These are phyloP conservation scores for Hemicordylus capensis DNA, from an alignment of 2,113 vertebrate genomes.

Conservation along the genomic window DNA sequence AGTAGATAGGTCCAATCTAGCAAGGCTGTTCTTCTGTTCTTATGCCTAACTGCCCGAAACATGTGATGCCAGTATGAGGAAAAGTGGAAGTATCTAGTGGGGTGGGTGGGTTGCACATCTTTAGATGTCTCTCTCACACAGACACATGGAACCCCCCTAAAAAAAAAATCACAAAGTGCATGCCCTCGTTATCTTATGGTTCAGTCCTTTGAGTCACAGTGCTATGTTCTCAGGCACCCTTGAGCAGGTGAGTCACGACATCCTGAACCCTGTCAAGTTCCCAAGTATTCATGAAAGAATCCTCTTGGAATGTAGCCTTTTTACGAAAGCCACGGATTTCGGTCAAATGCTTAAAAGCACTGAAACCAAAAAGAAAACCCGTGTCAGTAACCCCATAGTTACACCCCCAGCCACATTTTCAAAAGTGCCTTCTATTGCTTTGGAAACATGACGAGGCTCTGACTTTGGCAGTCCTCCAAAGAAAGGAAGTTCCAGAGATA, in stretches of 20 bases:
- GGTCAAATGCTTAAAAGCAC: not conserved
- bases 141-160: no score
- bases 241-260: not conserved
- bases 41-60: no score
- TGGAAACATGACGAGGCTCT: not conserved
- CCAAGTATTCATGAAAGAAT: not conserved
- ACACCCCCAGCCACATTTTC: no score
- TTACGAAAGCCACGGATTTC: not conserved
- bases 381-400: no score
- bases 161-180: not conserved
- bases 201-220: not conserved
- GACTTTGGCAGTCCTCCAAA: not conserved
- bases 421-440: not conserved
- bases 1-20: no score
- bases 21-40: no score
- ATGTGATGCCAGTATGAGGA: not conserved
- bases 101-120: no score
- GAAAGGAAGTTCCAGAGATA: not conserved
- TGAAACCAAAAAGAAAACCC: no score
- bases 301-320: not conserved
- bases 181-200: not conserved
- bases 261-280: not conserved
- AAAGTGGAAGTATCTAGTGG: no score
- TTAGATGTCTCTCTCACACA: no score
- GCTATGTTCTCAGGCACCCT: not conserved